Conservation (phyloP, 2,113 vertebrate genomes). For the Pelmatolapia mariae region DNA sequence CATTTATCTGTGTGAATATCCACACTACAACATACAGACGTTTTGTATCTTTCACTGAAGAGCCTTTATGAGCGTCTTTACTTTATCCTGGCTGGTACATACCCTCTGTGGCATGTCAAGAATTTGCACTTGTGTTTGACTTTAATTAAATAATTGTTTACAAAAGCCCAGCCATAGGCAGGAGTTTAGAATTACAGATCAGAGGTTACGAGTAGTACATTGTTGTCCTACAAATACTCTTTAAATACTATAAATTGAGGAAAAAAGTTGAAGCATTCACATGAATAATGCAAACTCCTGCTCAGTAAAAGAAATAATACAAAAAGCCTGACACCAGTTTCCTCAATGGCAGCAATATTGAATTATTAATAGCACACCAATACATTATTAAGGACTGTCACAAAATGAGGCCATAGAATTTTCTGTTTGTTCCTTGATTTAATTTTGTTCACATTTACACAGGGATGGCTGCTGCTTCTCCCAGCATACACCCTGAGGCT, state of each 20-base stretch:
- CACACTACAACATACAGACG: neutral
- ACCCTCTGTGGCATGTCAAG: constrained; percentile 13
- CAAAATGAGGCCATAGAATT: neutral
- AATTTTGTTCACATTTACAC: neutral
- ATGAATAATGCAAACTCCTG: neutral
- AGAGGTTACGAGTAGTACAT: neutral
- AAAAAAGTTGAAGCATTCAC: neutral
- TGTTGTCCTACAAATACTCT: neutral
- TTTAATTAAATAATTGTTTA: constrained; percentile 51
- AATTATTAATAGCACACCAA: neutral
- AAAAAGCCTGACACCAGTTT: neutral
- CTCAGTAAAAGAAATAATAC: neutral
- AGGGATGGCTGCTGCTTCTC: constrained; percentile 68
- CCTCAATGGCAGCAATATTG: neutral
- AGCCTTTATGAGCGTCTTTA: neutral
- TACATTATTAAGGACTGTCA: neutral
- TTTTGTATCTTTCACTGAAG: neutral
- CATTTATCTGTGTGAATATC: neutral
- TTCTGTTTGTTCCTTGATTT: neutral
- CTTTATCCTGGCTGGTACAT: neutral
- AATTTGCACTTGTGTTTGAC: constrained; percentile 38
- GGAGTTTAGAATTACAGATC: neutral
- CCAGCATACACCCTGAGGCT: neutral
- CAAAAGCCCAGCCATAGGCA: neutral
- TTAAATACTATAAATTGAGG: neutral